Conservation (phyloP, 2,797 vertebrate genomes). For the Cuniculus paca region DNA sequence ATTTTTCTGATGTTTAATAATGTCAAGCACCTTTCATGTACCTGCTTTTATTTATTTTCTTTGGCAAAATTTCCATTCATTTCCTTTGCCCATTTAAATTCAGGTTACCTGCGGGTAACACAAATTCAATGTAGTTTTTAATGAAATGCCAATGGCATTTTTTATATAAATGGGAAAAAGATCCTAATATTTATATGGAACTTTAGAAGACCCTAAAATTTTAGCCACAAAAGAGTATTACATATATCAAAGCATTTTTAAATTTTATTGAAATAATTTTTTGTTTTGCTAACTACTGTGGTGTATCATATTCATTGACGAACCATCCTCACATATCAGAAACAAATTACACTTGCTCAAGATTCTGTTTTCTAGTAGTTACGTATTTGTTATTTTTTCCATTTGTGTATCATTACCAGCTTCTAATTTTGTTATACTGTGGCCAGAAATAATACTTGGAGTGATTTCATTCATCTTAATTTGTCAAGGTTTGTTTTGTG, state of each 20-base stretch:
- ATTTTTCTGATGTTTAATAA: neutral
- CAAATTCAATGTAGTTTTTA: no score
- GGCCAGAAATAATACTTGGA: neutral
- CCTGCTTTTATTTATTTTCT: neutral
- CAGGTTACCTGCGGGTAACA: neutral
- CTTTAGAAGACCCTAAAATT: no score
- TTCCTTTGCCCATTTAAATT: neutral
- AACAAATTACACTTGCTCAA: neutral
- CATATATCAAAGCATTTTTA: neutral
- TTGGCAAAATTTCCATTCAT: neutral
- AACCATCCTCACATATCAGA: neutral
- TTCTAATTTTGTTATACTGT: neutral
- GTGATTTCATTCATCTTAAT: neutral
- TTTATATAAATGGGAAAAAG: no score
- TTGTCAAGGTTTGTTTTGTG: neutral
- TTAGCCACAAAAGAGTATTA: neutral
- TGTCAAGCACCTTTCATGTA: neutral
- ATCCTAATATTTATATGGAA: no score
- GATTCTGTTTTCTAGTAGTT: neutral
- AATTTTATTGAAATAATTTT: neutral
- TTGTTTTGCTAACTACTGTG: neutral
- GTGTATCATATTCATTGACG: neutral
- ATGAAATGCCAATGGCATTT: no score
- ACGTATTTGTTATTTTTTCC: neutral
- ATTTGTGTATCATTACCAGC: neutral